phyloP scores from a whole-genome alignment of 2,797 vertebrate genomes.

The Anisognathus igniventris region DNA sequence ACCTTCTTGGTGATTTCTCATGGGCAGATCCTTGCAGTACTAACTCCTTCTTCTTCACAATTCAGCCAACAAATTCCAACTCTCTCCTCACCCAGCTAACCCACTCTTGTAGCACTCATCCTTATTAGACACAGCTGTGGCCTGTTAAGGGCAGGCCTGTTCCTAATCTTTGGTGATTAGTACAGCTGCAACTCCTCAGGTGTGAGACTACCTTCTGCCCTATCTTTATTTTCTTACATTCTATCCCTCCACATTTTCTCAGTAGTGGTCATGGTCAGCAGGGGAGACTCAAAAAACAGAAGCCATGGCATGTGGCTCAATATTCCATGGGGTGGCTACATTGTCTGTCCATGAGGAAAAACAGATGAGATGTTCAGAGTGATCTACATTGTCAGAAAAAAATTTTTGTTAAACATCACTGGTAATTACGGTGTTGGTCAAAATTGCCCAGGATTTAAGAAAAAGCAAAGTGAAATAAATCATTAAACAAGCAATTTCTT shows the following conservation, averaged over 20 bases:
- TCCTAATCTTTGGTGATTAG: no score
- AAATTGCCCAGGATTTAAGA: not conserved
- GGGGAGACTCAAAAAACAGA: not conserved
- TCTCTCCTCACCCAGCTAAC: no score
- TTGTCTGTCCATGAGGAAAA: not conserved
- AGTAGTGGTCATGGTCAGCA: not conserved
- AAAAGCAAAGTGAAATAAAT: not conserved
- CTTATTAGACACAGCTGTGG: no score
- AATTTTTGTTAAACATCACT: not conserved
- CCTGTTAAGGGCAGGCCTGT: no score
- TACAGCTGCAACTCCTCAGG: no score
- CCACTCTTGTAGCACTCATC: no score
- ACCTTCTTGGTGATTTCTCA: no score
- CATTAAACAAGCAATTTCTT: not conserved
- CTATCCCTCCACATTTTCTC: not conserved
- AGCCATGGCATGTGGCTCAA: not conserved
- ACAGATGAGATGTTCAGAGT: not conserved
- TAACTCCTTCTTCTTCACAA: no score
- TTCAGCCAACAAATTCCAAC: no score
- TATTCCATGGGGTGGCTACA: not conserved
- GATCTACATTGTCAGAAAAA: accelerated
- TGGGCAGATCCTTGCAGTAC: no score
- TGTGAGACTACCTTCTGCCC: no score
- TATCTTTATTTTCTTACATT: no score
- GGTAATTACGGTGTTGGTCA: not conserved